phyloP scores from a whole-genome alignment of 1,140 invertebrate genomes.

The Panulirus ornatus region DNA sequence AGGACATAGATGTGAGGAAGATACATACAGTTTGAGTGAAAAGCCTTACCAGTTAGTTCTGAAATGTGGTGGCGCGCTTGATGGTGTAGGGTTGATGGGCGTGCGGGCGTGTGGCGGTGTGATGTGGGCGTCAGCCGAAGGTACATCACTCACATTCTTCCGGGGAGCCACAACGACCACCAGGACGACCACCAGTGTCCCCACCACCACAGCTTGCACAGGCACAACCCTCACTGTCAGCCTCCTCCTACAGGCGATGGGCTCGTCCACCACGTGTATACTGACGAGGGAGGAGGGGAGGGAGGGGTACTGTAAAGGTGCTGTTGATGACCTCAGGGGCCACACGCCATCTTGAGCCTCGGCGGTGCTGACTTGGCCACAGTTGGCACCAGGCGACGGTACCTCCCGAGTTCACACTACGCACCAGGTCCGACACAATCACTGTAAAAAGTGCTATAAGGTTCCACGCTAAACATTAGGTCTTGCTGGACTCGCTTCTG shows the following conservation, averaged over 20 bases:
- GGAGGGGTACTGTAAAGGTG: not conserved
- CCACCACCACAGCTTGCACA: not conserved
- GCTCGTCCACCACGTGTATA: no score
- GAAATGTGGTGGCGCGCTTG: not conserved
- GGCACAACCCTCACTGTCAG: not conserved
- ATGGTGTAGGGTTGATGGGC: not conserved
- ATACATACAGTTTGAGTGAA: not conserved
- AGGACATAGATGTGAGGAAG: no score
- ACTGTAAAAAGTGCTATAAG: constrained; percentile 37
- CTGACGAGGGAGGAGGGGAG: no score
- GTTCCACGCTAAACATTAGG: constrained; percentile 43
- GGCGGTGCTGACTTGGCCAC: not conserved
- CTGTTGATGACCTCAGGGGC: not conserved
- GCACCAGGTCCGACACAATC: constrained; percentile 56
- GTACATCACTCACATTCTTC: constrained; percentile 52
- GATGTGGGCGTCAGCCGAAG: constrained; percentile 21
- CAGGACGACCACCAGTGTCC: not conserved
- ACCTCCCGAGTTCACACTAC: constrained; percentile 4
- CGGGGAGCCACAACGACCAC: constrained; percentile 13
- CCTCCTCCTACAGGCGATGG: no score
- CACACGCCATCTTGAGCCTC: not conserved
- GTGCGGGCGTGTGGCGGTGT: constrained; percentile 13
- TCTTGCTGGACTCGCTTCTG: not conserved
- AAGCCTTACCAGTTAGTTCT: not conserved
- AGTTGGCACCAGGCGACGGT: not conserved